These are phyloP conservation scores for Avahi laniger DNA, from an alignment of 2,797 vertebrate genomes.

Conservation along the genomic window DNA sequence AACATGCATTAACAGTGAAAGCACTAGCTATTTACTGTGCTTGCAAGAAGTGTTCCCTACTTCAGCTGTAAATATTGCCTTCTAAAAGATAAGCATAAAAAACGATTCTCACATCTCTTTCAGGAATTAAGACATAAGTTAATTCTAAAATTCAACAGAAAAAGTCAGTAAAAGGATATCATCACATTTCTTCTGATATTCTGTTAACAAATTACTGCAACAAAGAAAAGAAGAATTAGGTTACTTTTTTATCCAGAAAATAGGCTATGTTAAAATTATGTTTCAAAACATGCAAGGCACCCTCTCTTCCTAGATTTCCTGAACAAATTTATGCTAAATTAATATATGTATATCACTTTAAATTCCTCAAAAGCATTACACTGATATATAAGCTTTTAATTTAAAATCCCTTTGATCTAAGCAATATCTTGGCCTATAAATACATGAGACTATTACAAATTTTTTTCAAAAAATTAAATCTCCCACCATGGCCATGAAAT, in stretches of 20 bases:
- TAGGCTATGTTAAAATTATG: not conserved
- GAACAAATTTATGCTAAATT: not conserved
- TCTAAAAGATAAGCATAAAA: not conserved
- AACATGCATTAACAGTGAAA: not conserved
- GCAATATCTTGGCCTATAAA: not conserved
- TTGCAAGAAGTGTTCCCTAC: not conserved
- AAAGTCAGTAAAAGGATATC: constrained; percentile 90
- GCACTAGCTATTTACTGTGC: not conserved
- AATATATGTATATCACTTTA: not conserved
- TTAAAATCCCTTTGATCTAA: not conserved
- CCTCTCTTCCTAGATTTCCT: not conserved
- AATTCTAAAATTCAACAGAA: not conserved
- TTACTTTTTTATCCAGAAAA: not conserved
- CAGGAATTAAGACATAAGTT: not conserved
- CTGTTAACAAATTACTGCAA: constrained; percentile 88
- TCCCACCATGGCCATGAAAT: not conserved
- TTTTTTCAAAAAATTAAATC: not conserved
- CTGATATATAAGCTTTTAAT: not conserved
- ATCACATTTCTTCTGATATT: constrained; percentile 92
- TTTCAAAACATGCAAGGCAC: not conserved
- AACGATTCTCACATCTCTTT: not conserved
- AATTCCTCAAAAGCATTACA: not conserved
- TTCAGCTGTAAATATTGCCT: not conserved
- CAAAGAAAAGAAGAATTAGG: constrained; percentile 52
- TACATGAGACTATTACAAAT: not conserved